These are phyloP conservation scores for Pogonophryne albipinna DNA, from an alignment of 2,797 vertebrate genomes.

Conservation along the genomic window DNA sequence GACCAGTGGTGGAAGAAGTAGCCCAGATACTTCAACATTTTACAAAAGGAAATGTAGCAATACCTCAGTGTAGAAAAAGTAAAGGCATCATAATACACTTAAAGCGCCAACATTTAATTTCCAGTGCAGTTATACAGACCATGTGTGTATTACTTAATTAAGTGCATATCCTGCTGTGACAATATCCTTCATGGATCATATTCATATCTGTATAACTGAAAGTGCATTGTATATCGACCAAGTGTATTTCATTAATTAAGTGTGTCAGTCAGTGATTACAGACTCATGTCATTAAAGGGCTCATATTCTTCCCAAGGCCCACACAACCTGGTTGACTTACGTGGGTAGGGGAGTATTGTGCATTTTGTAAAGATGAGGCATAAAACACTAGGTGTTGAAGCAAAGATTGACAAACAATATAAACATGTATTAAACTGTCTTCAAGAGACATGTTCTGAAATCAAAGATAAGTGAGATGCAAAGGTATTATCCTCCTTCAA, in stretches of 20 bases:
- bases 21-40: not conserved
- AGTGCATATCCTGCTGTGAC: no score
- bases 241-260: no score
- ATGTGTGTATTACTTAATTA: no score
- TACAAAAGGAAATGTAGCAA: no score
- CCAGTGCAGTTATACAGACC: no score
- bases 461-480: slow-evolving; percentile 1
- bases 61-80: not conserved
- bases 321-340: not conserved
- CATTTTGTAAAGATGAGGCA: not conserved
- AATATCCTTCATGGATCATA: no score
- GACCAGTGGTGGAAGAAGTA: not conserved
- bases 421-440: not conserved
- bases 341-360: not conserved
- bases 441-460: not conserved
- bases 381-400: not conserved
- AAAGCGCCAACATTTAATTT: not conserved
- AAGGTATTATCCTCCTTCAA: not conserved
- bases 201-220: no score
- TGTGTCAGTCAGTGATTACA: not conserved
- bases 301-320: not conserved
- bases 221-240: no score
- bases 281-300: not conserved
- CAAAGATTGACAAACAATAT: slow-evolving; percentile 7
- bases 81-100: not conserved